A percentile compares a stretch with the other conserved stretches of the same genome.
phyloP scores from a whole-genome alignment of 1,140 invertebrate species.

The Scaptomyza hsui region DNA sequence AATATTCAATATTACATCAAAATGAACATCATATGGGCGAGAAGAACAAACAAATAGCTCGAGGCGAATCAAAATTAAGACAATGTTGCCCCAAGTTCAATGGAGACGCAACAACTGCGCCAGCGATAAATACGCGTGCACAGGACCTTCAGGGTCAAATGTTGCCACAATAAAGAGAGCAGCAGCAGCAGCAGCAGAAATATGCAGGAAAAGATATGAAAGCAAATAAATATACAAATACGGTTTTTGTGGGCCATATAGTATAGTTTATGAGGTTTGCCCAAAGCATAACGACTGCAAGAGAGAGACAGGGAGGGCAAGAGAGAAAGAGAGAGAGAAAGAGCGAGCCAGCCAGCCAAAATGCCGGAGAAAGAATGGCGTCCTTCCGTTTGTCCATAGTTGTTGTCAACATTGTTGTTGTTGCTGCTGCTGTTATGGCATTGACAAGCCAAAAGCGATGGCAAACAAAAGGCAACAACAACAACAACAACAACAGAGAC shows the following conservation, averaged over 20 bases:
- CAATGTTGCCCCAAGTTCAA: constrained; percentile 11
- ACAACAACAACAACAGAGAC: constrained; percentile 19
- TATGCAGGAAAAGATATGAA: constrained; percentile 5
- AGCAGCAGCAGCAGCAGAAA: constrained; percentile 16
- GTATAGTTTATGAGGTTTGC: constrained; percentile 37
- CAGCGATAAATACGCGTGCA: background rate
- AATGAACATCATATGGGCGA: background rate
- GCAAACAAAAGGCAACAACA: constrained; percentile 43
- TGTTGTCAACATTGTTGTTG: constrained; percentile 4
- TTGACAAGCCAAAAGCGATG: constrained; percentile 53
- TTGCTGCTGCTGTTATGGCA: constrained; percentile 25
- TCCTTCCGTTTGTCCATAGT: constrained; percentile 28
- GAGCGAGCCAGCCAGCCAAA: constrained; percentile 36
- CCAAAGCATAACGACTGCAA: constrained; percentile 14
- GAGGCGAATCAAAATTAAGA: constrained; percentile 34
- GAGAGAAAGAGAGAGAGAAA: constrained; percentile 11
- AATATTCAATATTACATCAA: too few relatives aligned
- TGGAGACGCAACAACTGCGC: constrained; percentile 2
- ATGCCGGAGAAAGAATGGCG: constrained; percentile 43
- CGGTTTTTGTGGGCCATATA: constrained; percentile 7
- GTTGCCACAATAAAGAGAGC: constrained; percentile 4
- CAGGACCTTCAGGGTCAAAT: constrained; percentile 43
- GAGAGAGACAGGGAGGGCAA: background rate
- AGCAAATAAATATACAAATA: constrained; percentile 15
- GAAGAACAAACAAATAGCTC: background rate